Evolutionary conservation across 2,797 vertebrate genomes (phyloP).

Genomic region (Stomatorhinus walkeri): DNA sequence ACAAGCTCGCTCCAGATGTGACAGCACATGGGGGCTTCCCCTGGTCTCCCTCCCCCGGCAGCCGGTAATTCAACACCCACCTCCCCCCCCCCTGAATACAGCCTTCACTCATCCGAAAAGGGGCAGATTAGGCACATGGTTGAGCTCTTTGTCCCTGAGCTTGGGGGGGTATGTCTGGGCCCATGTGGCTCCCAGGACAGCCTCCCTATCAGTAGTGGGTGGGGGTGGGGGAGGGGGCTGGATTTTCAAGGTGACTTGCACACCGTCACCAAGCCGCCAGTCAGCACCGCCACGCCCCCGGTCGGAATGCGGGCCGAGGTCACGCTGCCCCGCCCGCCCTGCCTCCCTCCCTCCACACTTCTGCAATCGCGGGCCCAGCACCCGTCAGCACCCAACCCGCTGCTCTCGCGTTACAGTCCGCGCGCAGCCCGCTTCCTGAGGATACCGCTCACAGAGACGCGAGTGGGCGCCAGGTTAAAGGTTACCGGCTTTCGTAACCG

Average conservation of each 20-base stretch:
- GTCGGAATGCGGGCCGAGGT: constrained; percentile 38
- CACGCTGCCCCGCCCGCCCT: constrained; percentile 35
- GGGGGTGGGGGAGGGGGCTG: not conserved
- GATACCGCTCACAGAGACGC: not conserved
- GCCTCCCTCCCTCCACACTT: constrained; percentile 8
- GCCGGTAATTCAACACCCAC: not conserved
- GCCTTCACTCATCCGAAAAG: not conserved
- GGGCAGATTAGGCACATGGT: constrained; percentile 15
- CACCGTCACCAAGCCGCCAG: not conserved
- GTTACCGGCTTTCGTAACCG: not conserved
- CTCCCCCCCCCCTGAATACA: not conserved
- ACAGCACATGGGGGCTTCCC: not conserved
- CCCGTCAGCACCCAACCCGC: not conserved
- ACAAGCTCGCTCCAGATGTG: not conserved
- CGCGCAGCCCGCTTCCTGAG: not conserved
- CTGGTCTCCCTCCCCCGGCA: not conserved
- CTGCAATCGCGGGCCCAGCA: not conserved
- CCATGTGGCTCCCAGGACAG: not conserved
- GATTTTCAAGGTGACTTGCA: constrained; percentile 23
- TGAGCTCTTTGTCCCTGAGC: constrained; percentile 10
- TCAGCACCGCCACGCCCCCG: constrained; percentile 33
- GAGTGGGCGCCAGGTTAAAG: not conserved
- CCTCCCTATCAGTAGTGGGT: not conserved
- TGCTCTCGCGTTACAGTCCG: not conserved
- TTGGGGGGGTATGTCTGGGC: not conserved